Evolutionary conservation across 2,888 invertebrate species (phyloP), one percentile per base, ranked within the genome.

Genomic region (Mellilla xanthometata): DNA sequence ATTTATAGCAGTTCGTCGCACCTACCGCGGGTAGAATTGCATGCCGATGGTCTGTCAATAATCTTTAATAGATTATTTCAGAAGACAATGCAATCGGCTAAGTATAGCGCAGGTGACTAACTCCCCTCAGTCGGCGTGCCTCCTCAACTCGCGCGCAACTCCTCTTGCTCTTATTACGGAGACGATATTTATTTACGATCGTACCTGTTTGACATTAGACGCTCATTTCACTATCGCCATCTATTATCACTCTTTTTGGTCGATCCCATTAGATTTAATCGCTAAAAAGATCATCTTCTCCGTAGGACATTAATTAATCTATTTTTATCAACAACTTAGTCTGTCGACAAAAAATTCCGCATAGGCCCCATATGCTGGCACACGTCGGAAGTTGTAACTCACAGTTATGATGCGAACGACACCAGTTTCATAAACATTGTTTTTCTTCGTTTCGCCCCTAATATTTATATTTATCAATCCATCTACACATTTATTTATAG

Each of bases 391-490:
- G 89, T 88, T 82, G 85, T 89, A 85, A 88, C 82, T 89, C 87
- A 88, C 82, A 81, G 87, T 88, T 89, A 89, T 89, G 89, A 89
- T 76, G 85, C 87, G 81, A 81, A 78, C 85, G 88, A 88, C 89
- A 88, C 88, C 76, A 86, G 86, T 87, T 89, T 86, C 87, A 89
- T 88, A 89, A 89, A 89, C 89, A 88, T 86, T 88, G 89, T 89
- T 89, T 88, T 88, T 88, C 87, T 87, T 84, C 80, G 72, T 87
- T 87, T 87, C 86, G 86, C 85, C 88, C 88, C 88, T 81, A 85
- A 87, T 89, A 88, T 89, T 89, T 89, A 87, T 89, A 88, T 89
- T 89, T 88, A 89, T 89, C 88, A 89, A 88, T 88, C 83, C 86
- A 88, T 89, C 88, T 89, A 87, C 86, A 84, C 86, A 87, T 88